A percentile compares a stretch with the other conserved stretches of the same genome.
Conservation (phyloP, 1,140 invertebrate genomes). For the Sinonovacula constricta region DNA sequence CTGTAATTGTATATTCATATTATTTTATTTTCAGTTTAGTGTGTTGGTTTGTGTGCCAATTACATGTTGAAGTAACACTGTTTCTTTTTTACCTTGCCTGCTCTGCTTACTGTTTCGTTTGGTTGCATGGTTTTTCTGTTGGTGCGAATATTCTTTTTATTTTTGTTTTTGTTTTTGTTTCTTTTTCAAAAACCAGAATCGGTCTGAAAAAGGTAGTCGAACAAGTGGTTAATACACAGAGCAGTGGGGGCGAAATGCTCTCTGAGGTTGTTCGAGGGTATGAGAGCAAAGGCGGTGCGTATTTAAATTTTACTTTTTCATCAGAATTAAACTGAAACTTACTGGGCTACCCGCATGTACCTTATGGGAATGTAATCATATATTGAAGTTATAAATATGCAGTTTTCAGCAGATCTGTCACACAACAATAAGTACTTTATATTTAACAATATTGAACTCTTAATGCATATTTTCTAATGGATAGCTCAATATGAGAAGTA, state of each 20-base stretch:
- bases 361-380: no score
- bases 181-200: conserved; percentile 65
- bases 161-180: conserved; percentile 56
- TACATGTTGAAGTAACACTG: not conserved
- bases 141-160: not conserved
- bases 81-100: no score
- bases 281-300: conserved; percentile 72
- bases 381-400: no score
- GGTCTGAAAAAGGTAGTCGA: conserved; percentile 73
- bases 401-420: no score
- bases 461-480: no score
- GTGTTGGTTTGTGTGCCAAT: not conserved
- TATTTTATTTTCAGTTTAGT: not conserved
- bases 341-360: no score
- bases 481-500: no score
- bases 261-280: conserved; percentile 69
- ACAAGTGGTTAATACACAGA: conserved; percentile 68
- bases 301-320: conserved; percentile 36
- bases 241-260: conserved; percentile 64
- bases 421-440: no score
- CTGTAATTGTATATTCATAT: not conserved
- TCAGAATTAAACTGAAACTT: no score
- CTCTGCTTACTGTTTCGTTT: no score
- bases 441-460: no score
- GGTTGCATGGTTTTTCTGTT: no score